These are phyloP conservation scores for Sturnira hondurensis DNA, from an alignment of 2,113 vertebrate species.

Conservation along the genomic window DNA sequence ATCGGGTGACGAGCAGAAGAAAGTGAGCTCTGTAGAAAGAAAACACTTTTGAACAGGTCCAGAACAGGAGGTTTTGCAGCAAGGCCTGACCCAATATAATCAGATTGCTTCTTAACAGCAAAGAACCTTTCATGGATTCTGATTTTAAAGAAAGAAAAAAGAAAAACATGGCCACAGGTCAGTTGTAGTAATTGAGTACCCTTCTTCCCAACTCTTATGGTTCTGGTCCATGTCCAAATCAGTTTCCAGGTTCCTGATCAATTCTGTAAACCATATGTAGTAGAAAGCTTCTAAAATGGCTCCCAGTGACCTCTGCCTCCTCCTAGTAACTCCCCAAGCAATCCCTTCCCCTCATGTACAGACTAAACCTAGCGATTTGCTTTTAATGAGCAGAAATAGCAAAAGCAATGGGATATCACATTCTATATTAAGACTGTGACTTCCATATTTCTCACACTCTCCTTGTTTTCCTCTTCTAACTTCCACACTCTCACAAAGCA, in stretches of 20 bases:
- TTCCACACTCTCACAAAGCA: background rate
- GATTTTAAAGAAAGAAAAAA: background rate
- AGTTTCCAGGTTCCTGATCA: background rate
- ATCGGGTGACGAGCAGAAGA: background rate
- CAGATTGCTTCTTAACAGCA: background rate
- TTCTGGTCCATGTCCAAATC: background rate
- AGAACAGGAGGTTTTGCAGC: background rate
- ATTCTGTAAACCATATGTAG: background rate
- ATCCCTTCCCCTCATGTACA: background rate
- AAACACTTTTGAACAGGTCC: background rate
- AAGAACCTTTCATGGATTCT: background rate
- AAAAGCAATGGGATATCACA: background rate
- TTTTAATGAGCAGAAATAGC: background rate
- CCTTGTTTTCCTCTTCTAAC: background rate
- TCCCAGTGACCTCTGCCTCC: background rate
- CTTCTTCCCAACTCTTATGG: background rate
- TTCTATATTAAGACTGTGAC: background rate
- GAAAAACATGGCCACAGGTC: background rate
- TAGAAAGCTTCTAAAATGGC: background rate
- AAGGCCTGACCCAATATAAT: background rate
- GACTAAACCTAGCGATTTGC: background rate
- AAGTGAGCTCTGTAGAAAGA: background rate
- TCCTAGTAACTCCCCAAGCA: background rate
- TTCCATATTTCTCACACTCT: background rate
- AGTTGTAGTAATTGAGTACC: background rate